phyloP scores from a whole-genome alignment of 1,140 invertebrate species.

The Frieseomelitta varia region DNA sequence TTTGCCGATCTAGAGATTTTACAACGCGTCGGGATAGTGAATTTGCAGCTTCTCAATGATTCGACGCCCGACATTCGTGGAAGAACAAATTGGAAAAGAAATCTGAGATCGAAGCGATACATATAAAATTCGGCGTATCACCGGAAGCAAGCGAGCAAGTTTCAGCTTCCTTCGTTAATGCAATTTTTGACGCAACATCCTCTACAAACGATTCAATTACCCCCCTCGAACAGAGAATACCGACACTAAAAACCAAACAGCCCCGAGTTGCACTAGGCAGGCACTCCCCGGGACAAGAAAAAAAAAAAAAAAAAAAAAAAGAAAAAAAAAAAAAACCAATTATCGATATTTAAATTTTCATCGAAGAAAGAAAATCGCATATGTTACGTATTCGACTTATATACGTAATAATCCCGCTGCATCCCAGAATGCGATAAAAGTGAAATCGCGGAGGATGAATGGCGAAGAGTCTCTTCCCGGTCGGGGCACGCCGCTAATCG shows the following conservation, averaged over 20 bases:
- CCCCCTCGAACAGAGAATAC: neutral
- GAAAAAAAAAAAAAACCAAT: neutral
- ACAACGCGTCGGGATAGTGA: too few species aligned
- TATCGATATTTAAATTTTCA: neutral
- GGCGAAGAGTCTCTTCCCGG: neutral
- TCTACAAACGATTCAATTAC: neutral
- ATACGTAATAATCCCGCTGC: neutral
- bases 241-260: neutral
- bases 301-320: fast-evolving
- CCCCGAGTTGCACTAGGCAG: neutral
- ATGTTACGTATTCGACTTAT: neutral
- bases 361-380: neutral
- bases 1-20: too few species aligned
- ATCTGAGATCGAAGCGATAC: too few species aligned
- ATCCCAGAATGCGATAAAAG: conserved; percentile 23
- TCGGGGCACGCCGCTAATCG: conserved; percentile 3
- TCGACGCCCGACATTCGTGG: too few species aligned
- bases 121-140: neutral
- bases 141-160: too few species aligned
- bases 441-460: conserved; percentile 40
- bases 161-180: too few species aligned
- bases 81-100: too few species aligned
- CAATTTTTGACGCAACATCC: neutral
- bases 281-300: neutral
- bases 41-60: too few species aligned